Conservation (phyloP, 64 coral and sea anemone species). For the Actinia tenebrosa region DNA sequence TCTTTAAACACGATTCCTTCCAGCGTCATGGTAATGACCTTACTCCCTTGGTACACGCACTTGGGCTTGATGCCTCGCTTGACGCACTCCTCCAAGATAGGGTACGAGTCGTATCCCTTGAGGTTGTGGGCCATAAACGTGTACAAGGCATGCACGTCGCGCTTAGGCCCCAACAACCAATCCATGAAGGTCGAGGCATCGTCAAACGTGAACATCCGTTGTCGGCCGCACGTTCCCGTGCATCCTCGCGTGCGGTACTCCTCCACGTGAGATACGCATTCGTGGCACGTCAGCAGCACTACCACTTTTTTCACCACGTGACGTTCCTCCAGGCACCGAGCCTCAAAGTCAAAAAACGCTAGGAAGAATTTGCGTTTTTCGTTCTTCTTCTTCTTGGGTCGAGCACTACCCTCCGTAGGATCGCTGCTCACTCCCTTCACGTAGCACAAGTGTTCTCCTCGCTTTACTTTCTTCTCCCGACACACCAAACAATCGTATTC, state of each 20-base stretch:
- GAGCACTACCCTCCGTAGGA: not conserved
- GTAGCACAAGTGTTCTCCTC: not conserved
- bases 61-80: not conserved
- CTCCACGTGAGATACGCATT: not conserved
- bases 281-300: not conserved
- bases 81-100: not conserved
- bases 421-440: not conserved
- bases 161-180: not conserved
- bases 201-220: not conserved
- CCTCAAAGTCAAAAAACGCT: slow-evolving; percentile 14
- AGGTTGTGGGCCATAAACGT: not conserved
- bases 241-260: not conserved
- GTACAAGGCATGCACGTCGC: fast-evolving
- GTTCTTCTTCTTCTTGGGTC: no score
- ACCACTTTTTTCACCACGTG: not conserved
- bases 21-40: not conserved
- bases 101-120: not conserved
- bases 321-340: not conserved
- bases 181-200: not conserved
- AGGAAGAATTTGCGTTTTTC: no score
- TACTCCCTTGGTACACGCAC: not conserved
- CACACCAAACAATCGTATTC: not conserved
- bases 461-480: not conserved
- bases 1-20: slow-evolving; percentile 21
- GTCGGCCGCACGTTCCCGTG: not conserved